A percentile compares a stretch with the other conserved stretches of the same genome.
Evolutionary conservation across 2,113 vertebrate genomes (phyloP).

Genomic region (Chunga burmeisteri): DNA sequence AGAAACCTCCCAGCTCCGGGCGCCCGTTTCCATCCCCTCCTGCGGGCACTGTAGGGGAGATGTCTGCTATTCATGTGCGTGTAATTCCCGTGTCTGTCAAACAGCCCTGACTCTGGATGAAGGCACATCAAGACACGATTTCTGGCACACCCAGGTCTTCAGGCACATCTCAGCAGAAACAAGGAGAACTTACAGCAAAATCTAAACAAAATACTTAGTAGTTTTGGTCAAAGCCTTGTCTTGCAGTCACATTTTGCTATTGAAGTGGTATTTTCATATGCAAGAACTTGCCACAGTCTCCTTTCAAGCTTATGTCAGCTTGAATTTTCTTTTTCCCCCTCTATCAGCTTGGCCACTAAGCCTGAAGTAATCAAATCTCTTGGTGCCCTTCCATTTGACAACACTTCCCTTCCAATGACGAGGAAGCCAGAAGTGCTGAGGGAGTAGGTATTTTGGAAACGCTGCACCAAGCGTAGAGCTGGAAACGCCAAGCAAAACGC

Average conservation of each 20-base stretch:
- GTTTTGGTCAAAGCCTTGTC: not conserved
- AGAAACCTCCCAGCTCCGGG: not conserved
- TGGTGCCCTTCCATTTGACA: not conserved
- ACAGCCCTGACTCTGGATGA: rapidly evolving
- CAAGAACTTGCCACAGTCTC: not conserved
- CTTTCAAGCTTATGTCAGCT: not conserved
- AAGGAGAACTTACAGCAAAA: not conserved
- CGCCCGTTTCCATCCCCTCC: rapidly evolving
- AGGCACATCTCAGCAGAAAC: not conserved
- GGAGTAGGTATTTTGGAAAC: not conserved
- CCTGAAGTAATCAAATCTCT: not conserved
- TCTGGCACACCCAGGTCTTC: not conserved
- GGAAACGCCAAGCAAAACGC: not conserved
- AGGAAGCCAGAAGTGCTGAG: not conserved
- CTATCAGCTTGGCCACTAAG: not conserved
- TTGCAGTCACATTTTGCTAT: not conserved
- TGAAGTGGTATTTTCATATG: not conserved
- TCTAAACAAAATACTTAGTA: not conserved
- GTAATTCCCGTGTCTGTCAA: not conserved
- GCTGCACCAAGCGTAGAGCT: not conserved
- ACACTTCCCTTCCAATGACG: not conserved
- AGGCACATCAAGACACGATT: not conserved
- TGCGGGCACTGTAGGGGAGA: not conserved
- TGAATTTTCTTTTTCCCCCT: not conserved
- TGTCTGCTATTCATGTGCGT: rapidly evolving